phyloP scores from a whole-genome alignment of 2,797 vertebrate genomes.

The Limosa lapponica region DNA sequence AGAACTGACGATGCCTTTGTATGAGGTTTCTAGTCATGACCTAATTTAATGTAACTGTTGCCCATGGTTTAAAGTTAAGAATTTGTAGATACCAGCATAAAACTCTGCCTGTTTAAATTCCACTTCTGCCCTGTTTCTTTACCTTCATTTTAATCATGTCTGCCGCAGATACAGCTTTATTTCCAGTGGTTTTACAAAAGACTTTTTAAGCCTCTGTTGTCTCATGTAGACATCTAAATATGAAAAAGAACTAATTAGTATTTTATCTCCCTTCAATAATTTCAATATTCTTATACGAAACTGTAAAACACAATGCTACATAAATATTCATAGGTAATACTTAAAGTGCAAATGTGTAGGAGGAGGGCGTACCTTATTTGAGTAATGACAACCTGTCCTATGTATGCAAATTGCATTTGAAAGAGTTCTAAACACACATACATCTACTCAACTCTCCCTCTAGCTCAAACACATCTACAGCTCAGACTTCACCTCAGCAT shows the following conservation, averaged over 20 bases:
- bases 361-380: background rate
- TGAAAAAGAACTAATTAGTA: background rate
- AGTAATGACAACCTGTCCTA: background rate
- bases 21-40: background rate
- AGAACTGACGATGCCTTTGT: background rate
- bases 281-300: background rate
- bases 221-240: background rate
- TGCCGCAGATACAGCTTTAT: background rate
- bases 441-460: background rate
- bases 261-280: background rate
- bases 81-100: background rate
- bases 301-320: background rate
- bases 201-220: background rate
- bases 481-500: background rate
- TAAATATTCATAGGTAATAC: background rate
- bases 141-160: background rate
- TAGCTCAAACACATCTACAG: background rate
- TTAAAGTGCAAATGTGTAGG: background rate
- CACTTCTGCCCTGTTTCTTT: background rate
- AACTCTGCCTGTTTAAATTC: background rate
- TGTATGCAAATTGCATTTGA: background rate
- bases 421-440: background rate
- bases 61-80: background rate
- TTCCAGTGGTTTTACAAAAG: background rate
- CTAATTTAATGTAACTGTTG: background rate